Evolutionary conservation across 2,113 vertebrate species (phyloP), one percentile per base, ranked within the genome.

Genomic region (Ranitomeya imitator): DNA sequence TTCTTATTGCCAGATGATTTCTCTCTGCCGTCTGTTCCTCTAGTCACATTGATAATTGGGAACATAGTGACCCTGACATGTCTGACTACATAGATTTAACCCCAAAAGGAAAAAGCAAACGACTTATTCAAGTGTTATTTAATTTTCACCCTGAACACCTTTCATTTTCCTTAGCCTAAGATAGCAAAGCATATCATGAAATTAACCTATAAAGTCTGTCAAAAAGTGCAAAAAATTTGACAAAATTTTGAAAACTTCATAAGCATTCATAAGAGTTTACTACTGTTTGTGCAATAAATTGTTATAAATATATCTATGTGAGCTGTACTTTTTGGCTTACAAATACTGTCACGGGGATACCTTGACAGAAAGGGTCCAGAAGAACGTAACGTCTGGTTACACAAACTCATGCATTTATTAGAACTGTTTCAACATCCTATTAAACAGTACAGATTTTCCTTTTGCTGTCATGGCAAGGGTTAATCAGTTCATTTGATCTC

Each of bases 61-160:
- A 83, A 83, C 61, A 65, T 65, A 59, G 23, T 80, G 78, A 80
- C 78, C 78, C 78, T 80, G 78, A 80, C 78, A 80, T 59, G 54
- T 18, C 55, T 79, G 77, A 79, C 51, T 54, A 21, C 60, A 31
- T 60, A 57, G 6, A 57, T 8, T 31, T 60, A 59, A 51, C 73
- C 37, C 37, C 73, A 16, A 19, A 76, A 10, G 37, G 16, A 51
- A 19, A 21, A 16, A 21, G 37, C 16, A 21, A 21, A 14, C n/a
- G 1, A 19, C 71, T 6, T 37, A 19, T 18, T 45, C 31, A 45
- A 76, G 37, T 21, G 45, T 76, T 76, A 21, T 19, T 52, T 76
- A 7, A 21, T 76, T 51, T 21, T 76, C 4, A 76, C 37, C 2
- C 45, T 12, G 6, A 74, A 71, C 15, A 71, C 4, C 69, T 37